Evolutionary conservation across 2,113 vertebrate genomes (phyloP), one percentile per base, ranked within the genome.

Genomic region (Pteruthius melanotis): DNA sequence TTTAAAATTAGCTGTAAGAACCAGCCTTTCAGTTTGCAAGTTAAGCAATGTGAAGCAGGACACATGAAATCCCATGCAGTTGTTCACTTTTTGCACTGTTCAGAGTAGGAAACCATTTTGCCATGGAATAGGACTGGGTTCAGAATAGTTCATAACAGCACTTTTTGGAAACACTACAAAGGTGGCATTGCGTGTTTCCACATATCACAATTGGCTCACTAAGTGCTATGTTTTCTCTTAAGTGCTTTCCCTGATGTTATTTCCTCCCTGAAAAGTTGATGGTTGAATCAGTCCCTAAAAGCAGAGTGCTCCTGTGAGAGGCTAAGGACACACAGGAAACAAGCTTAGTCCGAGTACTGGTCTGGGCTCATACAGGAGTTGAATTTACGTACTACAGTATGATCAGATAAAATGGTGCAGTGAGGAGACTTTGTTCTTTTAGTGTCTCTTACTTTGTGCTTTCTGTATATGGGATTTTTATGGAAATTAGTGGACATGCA

Each of bases 331-430:
- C 28, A 8, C 13, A 47, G 40, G 35, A 28, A 84, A 33, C 26
- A 56, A 49, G 11, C 35, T 82, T 9, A n/a, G 28, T 56, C 15
- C 28, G 13, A 60, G 4, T 33, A 13, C 21, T 65, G 49, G 31
- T 72, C 42, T 61, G 68, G 23, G 31, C 35, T 83, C 74, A 18
- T 30, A 44, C 7, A 4, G 18, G 14, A 49, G 9, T 52, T 45
- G n/a, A 20, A 15, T 37, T 69, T 70, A 13, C 0, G 0, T 44
- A 9, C 31, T 40, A 30, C 9, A 18, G 50, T 35, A 4, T 11
- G 15, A 60, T 39, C 6, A 6, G 33, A 27, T 53, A 63, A 70
- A 64, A 49, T 26, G 31, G 17, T 72, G 15, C 16, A 37, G 6
- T 60, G 22, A 50, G 31, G 47, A 30, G 26, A 39, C 11, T 59